Base-by-base conservation (phyloP, 2,797 vertebrate species). In the Chaunax sp. region DNA sequence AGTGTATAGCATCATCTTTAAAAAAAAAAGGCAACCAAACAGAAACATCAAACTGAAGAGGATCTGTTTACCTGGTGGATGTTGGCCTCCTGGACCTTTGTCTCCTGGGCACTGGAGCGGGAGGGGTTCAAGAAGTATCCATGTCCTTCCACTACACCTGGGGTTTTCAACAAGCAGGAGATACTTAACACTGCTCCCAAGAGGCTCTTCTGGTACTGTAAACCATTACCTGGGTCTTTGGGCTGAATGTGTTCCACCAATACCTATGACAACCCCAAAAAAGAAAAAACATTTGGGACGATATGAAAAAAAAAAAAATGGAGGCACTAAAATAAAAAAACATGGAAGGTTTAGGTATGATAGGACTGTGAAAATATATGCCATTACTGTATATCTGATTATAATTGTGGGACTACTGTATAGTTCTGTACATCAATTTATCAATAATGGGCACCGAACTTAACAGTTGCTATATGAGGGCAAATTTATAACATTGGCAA, bases 51-150 rank as follows among this genome's bases (percentile, higher is more conserved):
- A 37, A 26, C 1, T 30, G 49, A 53, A 66, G 11, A 40, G 11
- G 20, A 49, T 53, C 14, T 25, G 3, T 78, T 69, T 64, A 98
- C 98, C 95, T 99, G 98, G 82, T 99, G 98, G 79, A 99, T 96
- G 89, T 97, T 98, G 80, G 96, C 95, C 78, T 99, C 97, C 81
- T 99, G 98, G 56, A 98, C 94, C 90, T 98, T 99, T 76, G 97
- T 98, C 90, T 99, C 98, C 71, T 99, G 98, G 1, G 96, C 94
- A 45, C 97, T 97, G 80, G 96, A 97, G 23, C 96, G 96, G 38
- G 97, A 97, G 1, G 97, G 97, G 78, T 95, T 99, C 80, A 97
- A 89, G 78, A 99, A 99, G 85, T 97, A 99, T 23, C 93, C 91
- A 0, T 99, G 98, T 67, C 93, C 97, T 89, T 99, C 98, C 76